Conservation (phyloP, 2,113 vertebrate species). For the Coreoperca whiteheadi region DNA sequence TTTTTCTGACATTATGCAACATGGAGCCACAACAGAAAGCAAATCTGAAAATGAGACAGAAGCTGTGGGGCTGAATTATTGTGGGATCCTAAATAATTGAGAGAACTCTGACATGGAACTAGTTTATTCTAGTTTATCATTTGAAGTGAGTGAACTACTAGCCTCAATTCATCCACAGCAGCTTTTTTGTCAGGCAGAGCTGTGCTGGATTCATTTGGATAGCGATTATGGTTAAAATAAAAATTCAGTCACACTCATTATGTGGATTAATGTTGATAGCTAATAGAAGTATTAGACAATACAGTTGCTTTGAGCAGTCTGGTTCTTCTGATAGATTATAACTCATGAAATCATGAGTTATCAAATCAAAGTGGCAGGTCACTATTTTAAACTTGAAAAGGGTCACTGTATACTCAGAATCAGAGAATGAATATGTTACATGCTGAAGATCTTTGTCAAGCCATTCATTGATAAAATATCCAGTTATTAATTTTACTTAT, state of each 20-base stretch:
- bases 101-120: slow-evolving; percentile 3
- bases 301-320: background rate
- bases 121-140: slow-evolving; percentile 27
- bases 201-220: background rate
- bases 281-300: background rate
- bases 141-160: background rate
- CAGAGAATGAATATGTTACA: no score
- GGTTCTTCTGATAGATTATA: background rate
- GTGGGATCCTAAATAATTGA: slow-evolving; percentile 35
- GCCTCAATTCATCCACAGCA: slow-evolving; percentile 3
- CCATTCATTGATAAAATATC: no score
- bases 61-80: slow-evolving; percentile 16
- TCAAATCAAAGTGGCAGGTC: no score
- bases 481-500: no score
- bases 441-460: no score
- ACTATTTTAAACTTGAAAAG: no score
- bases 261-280: background rate
- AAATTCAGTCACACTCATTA: background rate
- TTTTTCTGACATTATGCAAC: slow-evolving; percentile 20
- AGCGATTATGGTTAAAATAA: no score
- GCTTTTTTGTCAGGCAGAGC: background rate
- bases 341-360: background rate
- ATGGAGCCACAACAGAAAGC: background rate
- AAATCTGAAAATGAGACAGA: slow-evolving; percentile 21
- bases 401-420: no score